Evolutionary conservation across 2,888 invertebrate species (phyloP).

Genomic region (Drosophila siamana): DNA sequence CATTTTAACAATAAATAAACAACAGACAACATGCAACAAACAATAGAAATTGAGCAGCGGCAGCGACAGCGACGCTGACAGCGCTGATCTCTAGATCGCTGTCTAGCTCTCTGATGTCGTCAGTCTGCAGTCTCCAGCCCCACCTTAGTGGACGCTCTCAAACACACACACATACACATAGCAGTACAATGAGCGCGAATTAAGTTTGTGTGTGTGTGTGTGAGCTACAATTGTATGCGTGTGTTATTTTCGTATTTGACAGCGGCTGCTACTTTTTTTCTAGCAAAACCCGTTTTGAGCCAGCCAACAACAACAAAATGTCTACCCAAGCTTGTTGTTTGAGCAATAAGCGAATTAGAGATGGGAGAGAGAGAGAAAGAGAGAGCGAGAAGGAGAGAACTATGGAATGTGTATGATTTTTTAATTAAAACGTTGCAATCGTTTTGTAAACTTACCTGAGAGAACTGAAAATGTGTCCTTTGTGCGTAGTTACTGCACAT

Average conservation of each 20-base stretch:
- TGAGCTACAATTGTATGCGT: slow-evolving; percentile 32
- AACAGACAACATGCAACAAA: slow-evolving; percentile 10
- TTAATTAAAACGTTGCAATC: slow-evolving; percentile 29
- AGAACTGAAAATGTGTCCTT: slow-evolving; percentile 14
- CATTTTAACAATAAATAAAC: slow-evolving; percentile 22
- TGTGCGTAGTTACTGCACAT: slow-evolving; percentile 10
- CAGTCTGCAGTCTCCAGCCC: slow-evolving; percentile 55
- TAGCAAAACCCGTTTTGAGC: slow-evolving; percentile 69
- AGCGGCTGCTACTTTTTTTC: slow-evolving; percentile 47
- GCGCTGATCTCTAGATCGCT: slow-evolving; percentile 52
- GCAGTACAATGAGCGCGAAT: slow-evolving; percentile 53
- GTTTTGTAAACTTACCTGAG: slow-evolving; percentile 38
- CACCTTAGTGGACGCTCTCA: slow-evolving; percentile 60
- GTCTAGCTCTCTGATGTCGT: slow-evolving; percentile 53
- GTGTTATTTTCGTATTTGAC: slow-evolving; percentile 54
- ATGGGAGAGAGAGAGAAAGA: slow-evolving; percentile 7
- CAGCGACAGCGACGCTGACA: slow-evolving; percentile 39
- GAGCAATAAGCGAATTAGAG: slow-evolving; percentile 1
- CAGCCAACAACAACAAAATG: slow-evolving; percentile 45
- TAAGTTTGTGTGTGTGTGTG: slow-evolving; percentile 38
- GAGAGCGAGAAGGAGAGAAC: slow-evolving; percentile 8
- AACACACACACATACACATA: slow-evolving; percentile 9
- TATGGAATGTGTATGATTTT: slow-evolving; percentile 42
- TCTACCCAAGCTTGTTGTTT: slow-evolving; percentile 40
- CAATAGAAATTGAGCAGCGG: slow-evolving; percentile 34